A percentile compares a stretch with the other conserved stretches of the same genome.
Conservation (phyloP, 2,797 vertebrate species). For the Gymnopithys bicolor region DNA sequence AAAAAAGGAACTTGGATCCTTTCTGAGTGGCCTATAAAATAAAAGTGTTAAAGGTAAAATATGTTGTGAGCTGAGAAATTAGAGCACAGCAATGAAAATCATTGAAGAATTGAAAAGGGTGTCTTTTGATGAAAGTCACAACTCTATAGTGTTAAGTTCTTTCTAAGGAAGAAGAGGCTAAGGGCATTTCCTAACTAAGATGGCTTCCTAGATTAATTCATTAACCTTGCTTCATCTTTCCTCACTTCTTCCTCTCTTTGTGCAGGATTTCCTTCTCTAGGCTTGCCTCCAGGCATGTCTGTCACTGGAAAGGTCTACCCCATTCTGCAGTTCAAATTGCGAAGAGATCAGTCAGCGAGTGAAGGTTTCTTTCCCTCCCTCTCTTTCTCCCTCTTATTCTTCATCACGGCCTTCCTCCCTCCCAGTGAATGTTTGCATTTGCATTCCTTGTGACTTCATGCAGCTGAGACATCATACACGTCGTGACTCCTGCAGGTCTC, state of each 20-base stretch:
- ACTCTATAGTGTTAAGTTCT: neutral
- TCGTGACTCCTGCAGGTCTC: neutral
- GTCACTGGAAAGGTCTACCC: neutral
- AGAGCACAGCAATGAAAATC: neutral
- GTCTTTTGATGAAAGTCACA: neutral
- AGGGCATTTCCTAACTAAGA: neutral
- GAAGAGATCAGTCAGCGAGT: neutral
- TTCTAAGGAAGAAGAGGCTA: neutral
- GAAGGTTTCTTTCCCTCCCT: neutral
- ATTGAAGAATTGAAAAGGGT: neutral
- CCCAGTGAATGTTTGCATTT: neutral
- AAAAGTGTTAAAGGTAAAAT: neutral
- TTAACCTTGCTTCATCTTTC: neutral
- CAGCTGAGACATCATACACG: neutral
- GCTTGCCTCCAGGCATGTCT: fast-evolving
- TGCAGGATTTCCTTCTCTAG: neutral
- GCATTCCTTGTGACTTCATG: neutral
- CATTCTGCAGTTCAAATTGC: neutral
- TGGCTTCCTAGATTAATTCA: neutral
- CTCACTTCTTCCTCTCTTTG: neutral
- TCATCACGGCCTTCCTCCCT: neutral
- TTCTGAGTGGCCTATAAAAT: neutral
- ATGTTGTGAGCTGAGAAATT: neutral
- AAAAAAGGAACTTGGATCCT: neutral
- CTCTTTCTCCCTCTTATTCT: neutral